Conservation (phyloP, 2,888 invertebrate species). For the Nematopogon swammerdamellus region DNA sequence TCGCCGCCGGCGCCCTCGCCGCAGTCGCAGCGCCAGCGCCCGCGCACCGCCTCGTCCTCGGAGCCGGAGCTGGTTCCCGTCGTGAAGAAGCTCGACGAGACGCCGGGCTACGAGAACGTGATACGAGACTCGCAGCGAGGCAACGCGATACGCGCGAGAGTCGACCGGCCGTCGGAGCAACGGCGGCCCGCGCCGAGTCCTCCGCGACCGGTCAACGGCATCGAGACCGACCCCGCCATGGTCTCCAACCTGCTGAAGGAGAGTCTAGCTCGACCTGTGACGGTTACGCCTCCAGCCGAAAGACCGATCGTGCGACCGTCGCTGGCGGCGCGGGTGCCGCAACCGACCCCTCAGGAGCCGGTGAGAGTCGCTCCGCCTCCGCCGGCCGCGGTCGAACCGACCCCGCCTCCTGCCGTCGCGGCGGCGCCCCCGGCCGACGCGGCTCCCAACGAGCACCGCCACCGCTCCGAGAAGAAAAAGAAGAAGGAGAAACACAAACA, state of each 20-base stretch:
- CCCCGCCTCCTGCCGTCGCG: conserved; percentile 9
- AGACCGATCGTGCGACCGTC: conserved; percentile 25
- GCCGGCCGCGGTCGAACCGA: conserved; percentile 5
- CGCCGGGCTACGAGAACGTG: conserved; percentile 59
- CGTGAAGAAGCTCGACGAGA: conserved; percentile 61
- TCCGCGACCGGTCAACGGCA: conserved; percentile 53
- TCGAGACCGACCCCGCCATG: conserved; percentile 68
- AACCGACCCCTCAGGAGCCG: conserved; percentile 15
- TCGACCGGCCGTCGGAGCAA: conserved; percentile 1
- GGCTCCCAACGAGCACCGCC: conserved; percentile 30
- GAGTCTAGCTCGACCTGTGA: conserved; percentile 49
- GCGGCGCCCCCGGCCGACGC: conserved; percentile 17
- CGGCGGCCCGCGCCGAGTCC: conserved; percentile 5
- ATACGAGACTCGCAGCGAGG: conserved; percentile 53
- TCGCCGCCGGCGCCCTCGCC: conserved; percentile 34
- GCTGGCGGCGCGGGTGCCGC: conserved; percentile 12
- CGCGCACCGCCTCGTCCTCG: conserved; percentile 39
- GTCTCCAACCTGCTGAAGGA: conserved; percentile 71
- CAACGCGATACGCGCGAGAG: conserved; percentile 25
- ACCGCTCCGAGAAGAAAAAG: conserved; percentile 66
- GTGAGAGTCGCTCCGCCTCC: neutral
- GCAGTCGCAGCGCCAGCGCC: conserved; percentile 30
- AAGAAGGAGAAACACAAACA: conserved; percentile 80
- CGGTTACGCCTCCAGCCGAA: conserved; percentile 40
- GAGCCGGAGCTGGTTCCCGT: conserved; percentile 62